Conservation (phyloP, 2,888 invertebrate species). For the Pachymerium ferrugineum region DNA sequence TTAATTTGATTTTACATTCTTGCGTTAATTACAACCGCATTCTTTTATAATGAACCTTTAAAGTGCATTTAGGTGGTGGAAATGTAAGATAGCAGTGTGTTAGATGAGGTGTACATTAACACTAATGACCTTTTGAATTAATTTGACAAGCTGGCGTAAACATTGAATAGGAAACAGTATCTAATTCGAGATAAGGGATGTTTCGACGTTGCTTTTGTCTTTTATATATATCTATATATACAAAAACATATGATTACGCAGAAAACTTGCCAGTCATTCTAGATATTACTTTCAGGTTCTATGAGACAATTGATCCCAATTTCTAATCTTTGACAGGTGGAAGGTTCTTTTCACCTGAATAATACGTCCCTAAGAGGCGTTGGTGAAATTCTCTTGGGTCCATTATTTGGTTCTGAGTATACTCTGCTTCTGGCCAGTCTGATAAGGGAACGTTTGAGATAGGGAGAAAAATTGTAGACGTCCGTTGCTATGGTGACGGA, state of each 20-base stretch:
- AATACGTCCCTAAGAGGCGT: slow-evolving; percentile 23
- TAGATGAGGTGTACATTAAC: slow-evolving; percentile 27
- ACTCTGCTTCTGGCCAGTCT: slow-evolving; percentile 19
- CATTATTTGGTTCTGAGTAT: neutral
- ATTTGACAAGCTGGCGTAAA: slow-evolving; percentile 19
- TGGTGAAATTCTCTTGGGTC: neutral
- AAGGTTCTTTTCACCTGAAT: slow-evolving; percentile 24
- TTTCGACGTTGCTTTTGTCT: too few species aligned
- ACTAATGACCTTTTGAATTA: slow-evolving; percentile 16
- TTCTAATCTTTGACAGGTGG: slow-evolving; percentile 27
- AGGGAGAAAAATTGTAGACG: slow-evolving; percentile 20
- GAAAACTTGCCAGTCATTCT: neutral
- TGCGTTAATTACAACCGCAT: slow-evolving; percentile 12
- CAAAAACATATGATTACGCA: too few species aligned
- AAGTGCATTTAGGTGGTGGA: neutral
- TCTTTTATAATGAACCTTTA: slow-evolving; percentile 22
- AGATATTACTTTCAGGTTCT: neutral
- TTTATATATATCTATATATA: too few species aligned
- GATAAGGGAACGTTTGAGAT: neutral
- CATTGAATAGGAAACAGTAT: too few species aligned
- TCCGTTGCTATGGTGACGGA: slow-evolving; percentile 9
- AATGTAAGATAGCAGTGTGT: neutral
- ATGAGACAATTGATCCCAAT: slow-evolving; percentile 20
- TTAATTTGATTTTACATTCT: slow-evolving; percentile 22
- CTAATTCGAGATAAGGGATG: too few species aligned